phyloP scores from a whole-genome alignment of 2,888 invertebrate species.

The Phanerotoma sp. region DNA sequence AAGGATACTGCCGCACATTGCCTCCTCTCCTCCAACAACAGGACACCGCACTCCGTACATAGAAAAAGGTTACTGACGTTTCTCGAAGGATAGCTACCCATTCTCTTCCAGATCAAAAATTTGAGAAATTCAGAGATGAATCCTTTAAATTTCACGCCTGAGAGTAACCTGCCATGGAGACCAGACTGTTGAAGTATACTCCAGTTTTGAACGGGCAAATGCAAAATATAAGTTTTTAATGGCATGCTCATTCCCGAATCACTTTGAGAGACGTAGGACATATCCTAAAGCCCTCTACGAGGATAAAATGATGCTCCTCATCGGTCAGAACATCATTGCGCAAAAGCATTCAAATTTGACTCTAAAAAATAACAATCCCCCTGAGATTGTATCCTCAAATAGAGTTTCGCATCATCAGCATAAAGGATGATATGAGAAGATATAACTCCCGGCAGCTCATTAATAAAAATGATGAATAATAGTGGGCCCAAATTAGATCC shows the following conservation, averaged over 20 bases:
- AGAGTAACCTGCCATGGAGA: background rate
- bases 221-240: background rate
- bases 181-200: background rate
- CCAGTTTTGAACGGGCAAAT: background rate
- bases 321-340: background rate
- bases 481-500: slow-evolving; percentile 2
- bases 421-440: no score
- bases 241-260: background rate
- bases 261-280: background rate
- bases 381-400: no score
- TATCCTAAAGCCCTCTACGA: background rate
- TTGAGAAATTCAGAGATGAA: slow-evolving; percentile 9
- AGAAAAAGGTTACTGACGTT: no score
- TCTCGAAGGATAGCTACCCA: background rate
- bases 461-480: slow-evolving; percentile 1
- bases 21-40: no score
- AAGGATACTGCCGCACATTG: no score
- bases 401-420: no score
- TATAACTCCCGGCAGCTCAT: background rate
- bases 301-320: background rate
- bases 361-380: no score
- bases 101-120: background rate
- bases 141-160: background rate
- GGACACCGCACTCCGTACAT: no score
- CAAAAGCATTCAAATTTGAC: no score